Percentiles rank a stretch among this genome's conserved stretches.
These are phyloP conservation scores for Odobenus rosmarus DNA, from an alignment of 2,113 vertebrate genomes.

Conservation along the genomic window DNA sequence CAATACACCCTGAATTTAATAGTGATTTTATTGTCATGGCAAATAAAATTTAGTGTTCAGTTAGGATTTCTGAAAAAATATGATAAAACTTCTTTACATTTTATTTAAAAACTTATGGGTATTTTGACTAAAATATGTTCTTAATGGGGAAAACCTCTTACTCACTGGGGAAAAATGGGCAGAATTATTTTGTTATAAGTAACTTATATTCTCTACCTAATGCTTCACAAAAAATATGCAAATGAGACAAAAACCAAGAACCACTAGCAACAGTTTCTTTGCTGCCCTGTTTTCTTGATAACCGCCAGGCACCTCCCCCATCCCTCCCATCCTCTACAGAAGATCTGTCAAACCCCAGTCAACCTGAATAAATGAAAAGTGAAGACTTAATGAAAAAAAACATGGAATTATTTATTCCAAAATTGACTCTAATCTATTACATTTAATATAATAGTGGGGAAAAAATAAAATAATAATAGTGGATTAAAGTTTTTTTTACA, in stretches of 20 bases:
- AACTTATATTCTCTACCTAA: background rate
- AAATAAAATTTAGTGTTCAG: background rate
- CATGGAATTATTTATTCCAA: background rate
- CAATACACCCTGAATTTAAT: background rate
- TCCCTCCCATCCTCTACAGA: background rate
- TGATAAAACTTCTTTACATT: background rate
- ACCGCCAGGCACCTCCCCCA: accelerated
- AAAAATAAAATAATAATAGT: background rate
- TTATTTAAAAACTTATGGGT: background rate
- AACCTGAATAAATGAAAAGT: background rate
- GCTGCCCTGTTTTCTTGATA: background rate
- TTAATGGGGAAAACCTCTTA: background rate
- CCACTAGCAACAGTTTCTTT: background rate
- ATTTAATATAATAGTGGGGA: background rate
- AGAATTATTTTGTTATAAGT: background rate
- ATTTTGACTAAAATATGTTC: background rate
- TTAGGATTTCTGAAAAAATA: background rate
- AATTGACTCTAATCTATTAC: background rate
- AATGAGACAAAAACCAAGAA: background rate
- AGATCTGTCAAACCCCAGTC: background rate
- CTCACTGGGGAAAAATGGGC: background rate
- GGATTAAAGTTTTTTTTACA: background rate
- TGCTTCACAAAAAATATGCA: background rate
- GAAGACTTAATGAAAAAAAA: background rate
- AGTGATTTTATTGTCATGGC: background rate